Evolutionary conservation across 2,113 vertebrate species (phyloP).

Genomic region (Balaenoptera acutorostrata): DNA sequence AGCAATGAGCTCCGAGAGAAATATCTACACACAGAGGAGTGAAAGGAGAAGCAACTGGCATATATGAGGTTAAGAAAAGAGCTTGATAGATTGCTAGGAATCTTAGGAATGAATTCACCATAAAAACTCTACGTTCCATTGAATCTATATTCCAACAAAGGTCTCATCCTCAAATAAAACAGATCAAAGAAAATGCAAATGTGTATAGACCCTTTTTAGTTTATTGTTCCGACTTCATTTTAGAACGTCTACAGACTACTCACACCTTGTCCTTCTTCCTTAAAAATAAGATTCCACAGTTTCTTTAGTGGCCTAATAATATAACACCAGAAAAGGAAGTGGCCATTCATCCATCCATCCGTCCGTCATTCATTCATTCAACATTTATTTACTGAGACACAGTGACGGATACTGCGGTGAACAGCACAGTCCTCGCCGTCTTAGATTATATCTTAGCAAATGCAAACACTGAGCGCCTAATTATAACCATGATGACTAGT

Average conservation of each 20-base stretch:
- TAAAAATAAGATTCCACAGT: neutral
- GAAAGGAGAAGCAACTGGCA: constrained; percentile 60
- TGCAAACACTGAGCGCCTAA: neutral
- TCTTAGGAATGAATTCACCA: constrained; percentile 68
- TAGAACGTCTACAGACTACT: neutral
- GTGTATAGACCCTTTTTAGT: neutral
- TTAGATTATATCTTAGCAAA: neutral
- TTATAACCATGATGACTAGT: neutral
- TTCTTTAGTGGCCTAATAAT: neutral
- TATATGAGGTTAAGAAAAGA: constrained; percentile 56
- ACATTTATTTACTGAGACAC: neutral
- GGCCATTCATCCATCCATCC: accelerated
- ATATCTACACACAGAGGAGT: constrained; percentile 33
- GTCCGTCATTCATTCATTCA: neutral
- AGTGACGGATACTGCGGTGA: neutral
- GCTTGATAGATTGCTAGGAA: constrained; percentile 56
- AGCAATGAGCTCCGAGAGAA: constrained; percentile 66
- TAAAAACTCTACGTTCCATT: neutral
- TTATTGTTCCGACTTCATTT: neutral
- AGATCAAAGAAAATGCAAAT: neutral
- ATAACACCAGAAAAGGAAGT: neutral
- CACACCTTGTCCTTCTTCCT: neutral
- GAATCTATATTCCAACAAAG: neutral
- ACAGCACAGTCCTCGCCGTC: neutral
- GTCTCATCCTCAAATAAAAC: neutral